These are phyloP conservation scores for Agrotis puta DNA, from an alignment of 2,888 invertebrate genomes.

Conservation along the genomic window DNA sequence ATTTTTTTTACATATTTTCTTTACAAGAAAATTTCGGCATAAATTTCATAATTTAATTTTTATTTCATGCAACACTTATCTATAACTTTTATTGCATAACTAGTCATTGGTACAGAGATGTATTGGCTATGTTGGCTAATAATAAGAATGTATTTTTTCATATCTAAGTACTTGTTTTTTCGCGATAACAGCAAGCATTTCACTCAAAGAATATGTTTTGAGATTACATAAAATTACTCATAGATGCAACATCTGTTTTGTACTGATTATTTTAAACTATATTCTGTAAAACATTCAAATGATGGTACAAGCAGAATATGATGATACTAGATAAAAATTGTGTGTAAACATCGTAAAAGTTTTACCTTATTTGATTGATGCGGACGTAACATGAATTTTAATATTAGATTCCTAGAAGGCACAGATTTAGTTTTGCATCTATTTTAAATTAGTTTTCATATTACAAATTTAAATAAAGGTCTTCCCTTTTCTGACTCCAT, in stretches of 20 bases:
- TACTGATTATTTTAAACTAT: background rate
- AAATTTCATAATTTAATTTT: too few relatives aligned
- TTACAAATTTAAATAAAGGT: too few relatives aligned
- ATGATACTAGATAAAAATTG: conserved; percentile 26
- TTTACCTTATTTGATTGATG: background rate
- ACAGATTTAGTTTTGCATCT: too few relatives aligned
- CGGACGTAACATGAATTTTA: background rate
- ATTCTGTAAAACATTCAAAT: background rate
- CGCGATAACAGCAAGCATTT: background rate
- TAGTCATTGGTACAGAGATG: too few relatives aligned
- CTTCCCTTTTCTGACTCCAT: too few relatives aligned
- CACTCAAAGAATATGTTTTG: background rate
- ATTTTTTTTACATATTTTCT: too few relatives aligned
- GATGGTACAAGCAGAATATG: background rate
- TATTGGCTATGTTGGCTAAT: too few relatives aligned
- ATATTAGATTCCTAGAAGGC: background rate
- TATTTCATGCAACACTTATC: too few relatives aligned
- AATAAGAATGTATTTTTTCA: too few relatives aligned
- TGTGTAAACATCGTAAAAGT: conserved; percentile 31
- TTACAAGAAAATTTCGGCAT: too few relatives aligned
- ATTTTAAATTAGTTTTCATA: too few relatives aligned
- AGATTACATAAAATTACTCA: background rate
- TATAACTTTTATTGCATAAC: too few relatives aligned
- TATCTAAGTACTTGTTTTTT: background rate
- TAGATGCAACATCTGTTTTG: conserved; percentile 1